phyloP scores from a whole-genome alignment of 2,888 invertebrate species.

The Eupsilia transversa region DNA sequence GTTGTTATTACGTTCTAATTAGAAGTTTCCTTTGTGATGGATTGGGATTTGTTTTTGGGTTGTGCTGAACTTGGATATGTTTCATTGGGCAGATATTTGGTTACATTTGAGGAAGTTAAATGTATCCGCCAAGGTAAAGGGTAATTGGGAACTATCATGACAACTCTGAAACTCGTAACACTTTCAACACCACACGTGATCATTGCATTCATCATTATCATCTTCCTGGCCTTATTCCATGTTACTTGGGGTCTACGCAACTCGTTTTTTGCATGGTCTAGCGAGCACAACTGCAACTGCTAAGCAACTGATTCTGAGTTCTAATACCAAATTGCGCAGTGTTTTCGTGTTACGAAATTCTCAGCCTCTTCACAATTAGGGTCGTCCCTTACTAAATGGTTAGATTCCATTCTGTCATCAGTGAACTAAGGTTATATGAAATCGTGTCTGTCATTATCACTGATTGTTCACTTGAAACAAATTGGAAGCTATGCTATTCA shows the following conservation, averaged over 20 bases:
- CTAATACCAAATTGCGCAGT: neutral
- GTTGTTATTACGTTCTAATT: constrained; percentile 59
- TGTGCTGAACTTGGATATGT: neutral
- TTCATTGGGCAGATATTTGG: constrained; percentile 12
- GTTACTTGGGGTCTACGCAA: neutral
- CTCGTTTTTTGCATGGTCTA: neutral
- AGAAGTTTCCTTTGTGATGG: constrained; percentile 51
- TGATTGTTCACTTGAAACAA: constrained; percentile 56
- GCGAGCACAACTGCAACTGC: neutral
- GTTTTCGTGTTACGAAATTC: neutral
- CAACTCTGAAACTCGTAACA: neutral
- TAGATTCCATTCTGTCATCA: constrained; percentile 26
- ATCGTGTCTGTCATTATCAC: constrained; percentile 42
- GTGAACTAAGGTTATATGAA: constrained; percentile 27
- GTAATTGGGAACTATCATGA: no score
- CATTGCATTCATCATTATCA: neutral
- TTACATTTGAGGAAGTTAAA: constrained; percentile 1
- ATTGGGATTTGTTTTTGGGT: constrained; percentile 25
- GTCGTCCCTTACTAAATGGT: constrained; percentile 31
- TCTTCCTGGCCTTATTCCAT: no score
- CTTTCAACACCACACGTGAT: neutral
- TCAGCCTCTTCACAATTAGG: constrained; percentile 3
- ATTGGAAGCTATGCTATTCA: constrained; percentile 61
- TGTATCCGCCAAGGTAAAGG: neutral
- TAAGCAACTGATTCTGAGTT: neutral